phyloP scores from a whole-genome alignment of 2,888 invertebrate species.

The Eueremaeus valkanovi region DNA sequence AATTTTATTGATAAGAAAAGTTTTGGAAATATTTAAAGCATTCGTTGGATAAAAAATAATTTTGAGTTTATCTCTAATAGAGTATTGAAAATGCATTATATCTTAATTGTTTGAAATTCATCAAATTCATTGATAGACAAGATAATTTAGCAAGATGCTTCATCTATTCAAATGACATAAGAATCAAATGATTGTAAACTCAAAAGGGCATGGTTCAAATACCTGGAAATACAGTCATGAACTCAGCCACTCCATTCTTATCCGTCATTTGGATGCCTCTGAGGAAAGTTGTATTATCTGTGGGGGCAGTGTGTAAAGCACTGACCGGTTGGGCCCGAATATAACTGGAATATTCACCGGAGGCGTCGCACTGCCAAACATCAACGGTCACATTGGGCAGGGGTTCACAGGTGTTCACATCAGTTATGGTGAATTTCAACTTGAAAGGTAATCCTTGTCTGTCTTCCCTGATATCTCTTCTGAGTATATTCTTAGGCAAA shows the following conservation, averaged over 20 bases:
- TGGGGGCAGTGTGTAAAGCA: background rate
- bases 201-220: background rate
- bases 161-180: too few relatives aligned
- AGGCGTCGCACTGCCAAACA: conserved; percentile 38
- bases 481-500: conserved; percentile 12
- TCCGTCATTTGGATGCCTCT: conserved; percentile 41
- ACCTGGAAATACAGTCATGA: conserved; percentile 40
- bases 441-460: conserved; percentile 26
- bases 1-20: too few relatives aligned
- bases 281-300: conserved; percentile 36
- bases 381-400: conserved; percentile 35
- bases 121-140: too few relatives aligned
- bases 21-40: too few relatives aligned
- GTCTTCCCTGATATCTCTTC: conserved; percentile 37
- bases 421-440: conserved; percentile 31
- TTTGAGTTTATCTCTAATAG: too few relatives aligned
- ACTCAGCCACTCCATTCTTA: conserved; percentile 35
- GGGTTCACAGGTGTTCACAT: conserved; percentile 37
- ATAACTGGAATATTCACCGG: conserved; percentile 37
- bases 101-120: too few relatives aligned
- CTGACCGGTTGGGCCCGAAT: background rate
- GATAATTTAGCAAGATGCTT: too few relatives aligned
- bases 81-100: too few relatives aligned
- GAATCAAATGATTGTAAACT: too few relatives aligned
- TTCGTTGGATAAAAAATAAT: too few relatives aligned